Base-by-base conservation (phyloP, 2,113 vertebrate genomes). In the Scartelaos histophorus region DNA sequence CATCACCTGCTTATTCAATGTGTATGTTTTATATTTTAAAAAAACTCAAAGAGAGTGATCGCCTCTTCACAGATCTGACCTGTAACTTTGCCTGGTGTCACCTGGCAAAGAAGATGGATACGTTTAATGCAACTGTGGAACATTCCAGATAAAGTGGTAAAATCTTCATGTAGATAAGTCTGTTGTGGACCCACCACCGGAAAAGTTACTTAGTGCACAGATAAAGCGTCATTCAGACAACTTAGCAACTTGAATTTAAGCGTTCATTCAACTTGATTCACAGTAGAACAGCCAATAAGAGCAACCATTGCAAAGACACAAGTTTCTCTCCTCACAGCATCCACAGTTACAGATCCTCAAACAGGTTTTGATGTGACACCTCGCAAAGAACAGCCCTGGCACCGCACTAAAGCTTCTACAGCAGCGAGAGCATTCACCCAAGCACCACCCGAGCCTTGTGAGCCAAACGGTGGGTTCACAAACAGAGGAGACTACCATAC, bases 311-410 rank as follows among this genome's bases (percentile, higher is more conserved):
- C 38, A 66, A 13, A 66, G 38, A 22, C 65, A 66, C 15, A 46
- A 24, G 43, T 21, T 21, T 25, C 12, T 21, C 43, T 47, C 19
- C 43, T 46, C 64, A 22, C n/a, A 21, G 64, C 35, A 38, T 38
- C 35, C 35, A 38, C 35, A 38, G 35, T 38, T n/a, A 34, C 61
- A 38, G 21, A 43, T 21, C 43, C 64, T 66, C 64, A 66, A 47
- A 47, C 43, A 1, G 19, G 46, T 66, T 66, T 47, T 66, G 65
- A 66, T 22, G 65, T 66, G 65, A 66, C 65, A 24, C 65, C 38
- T 66, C 19, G n/a, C 62, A 22, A 66, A 64, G 61, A 46, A 47
- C 65, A 46, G 65, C 43, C 21, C 38, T 47, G 65, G 45, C n/a
- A 21, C 5, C 7, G 21, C n/a, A 47, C 38, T 24, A 47, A 46